Conservation (phyloP, 2,113 vertebrate genomes). For the Eptesicus fuscus region DNA sequence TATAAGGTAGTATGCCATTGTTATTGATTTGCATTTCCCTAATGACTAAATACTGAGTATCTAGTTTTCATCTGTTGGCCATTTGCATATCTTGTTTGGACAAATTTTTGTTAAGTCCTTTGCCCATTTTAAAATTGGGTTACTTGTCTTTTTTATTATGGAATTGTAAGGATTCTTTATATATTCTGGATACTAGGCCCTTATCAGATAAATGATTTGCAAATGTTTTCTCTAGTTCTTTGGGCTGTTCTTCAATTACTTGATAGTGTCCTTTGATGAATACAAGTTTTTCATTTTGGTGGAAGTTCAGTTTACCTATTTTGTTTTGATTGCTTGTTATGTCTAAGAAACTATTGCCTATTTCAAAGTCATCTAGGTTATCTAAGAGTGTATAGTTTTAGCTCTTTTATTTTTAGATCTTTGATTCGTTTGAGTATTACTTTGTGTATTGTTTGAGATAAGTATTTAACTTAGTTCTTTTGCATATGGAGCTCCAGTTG, state of each 20-base stretch:
- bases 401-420: not conserved
- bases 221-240: not conserved
- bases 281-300: not conserved
- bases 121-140: not conserved
- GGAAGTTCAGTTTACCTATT: not conserved
- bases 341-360: not conserved
- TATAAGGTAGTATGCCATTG: not conserved
- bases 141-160: not conserved
- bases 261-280: not conserved
- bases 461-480: not conserved
- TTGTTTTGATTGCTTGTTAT: not conserved
- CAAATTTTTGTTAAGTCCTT: not conserved
- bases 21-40: not conserved
- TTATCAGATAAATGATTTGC: conserved; percentile 3
- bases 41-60: not conserved
- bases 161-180: not conserved
- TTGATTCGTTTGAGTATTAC: not conserved
- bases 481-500: not conserved
- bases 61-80: not conserved
- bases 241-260: not conserved
- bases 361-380: not conserved
- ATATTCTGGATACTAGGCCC: not conserved
- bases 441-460: not conserved
- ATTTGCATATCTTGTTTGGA: not conserved
- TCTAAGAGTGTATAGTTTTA: not conserved